Conservation (phyloP, 1,140 invertebrate genomes). For the Dolichoris vasculosae region DNA sequence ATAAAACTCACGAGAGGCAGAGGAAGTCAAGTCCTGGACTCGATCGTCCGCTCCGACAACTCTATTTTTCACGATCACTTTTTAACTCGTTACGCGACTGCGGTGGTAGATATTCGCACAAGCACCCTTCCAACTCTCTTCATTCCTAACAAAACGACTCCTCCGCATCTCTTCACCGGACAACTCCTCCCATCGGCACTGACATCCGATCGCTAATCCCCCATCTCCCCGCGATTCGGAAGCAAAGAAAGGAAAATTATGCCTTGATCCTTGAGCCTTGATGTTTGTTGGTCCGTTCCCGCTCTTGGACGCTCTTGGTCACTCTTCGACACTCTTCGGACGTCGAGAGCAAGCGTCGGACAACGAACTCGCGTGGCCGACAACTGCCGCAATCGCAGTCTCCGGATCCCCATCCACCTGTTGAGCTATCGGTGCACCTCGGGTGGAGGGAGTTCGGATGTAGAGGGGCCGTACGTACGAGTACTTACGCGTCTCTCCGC, state of each 20-base stretch:
- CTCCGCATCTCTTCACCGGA: neutral
- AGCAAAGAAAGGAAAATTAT: no score
- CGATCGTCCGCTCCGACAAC: neutral
- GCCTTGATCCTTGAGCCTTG: no score
- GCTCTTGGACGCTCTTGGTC: no score
- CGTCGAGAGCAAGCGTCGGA: neutral
- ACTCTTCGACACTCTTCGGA: no score
- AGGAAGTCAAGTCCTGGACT: neutral
- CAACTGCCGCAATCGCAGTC: conserved; percentile 18
- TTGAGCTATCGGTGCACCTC: neutral
- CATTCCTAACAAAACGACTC: neutral
- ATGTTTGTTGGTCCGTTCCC: no score
- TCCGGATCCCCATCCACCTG: conserved; percentile 29
- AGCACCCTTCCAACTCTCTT: neutral
- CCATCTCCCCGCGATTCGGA: no score
- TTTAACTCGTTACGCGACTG: neutral
- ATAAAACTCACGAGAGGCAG: conserved; percentile 25
- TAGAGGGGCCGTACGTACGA: neutral
- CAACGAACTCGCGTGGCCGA: conserved; percentile 40
- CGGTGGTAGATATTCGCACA: neutral
- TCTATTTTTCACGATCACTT: neutral
- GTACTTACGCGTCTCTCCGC: neutral
- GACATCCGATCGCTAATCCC: neutral
- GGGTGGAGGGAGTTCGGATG: neutral
- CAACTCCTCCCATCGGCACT: conserved; percentile 4